phyloP scores from a whole-genome alignment of 2,888 invertebrate species.

The Zootermopsis nevadensis region DNA sequence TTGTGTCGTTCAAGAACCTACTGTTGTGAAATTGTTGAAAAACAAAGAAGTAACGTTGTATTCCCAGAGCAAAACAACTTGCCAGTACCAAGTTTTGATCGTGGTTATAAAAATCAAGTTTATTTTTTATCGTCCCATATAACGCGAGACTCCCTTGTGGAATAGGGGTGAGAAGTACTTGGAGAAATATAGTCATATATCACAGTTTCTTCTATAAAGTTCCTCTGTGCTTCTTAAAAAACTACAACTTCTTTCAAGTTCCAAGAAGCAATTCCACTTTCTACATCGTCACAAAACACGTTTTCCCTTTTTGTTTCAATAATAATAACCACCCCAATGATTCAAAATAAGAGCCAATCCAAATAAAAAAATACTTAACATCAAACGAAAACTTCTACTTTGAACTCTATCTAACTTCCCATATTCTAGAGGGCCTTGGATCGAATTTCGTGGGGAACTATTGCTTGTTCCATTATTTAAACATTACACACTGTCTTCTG shows the following conservation, averaged over 20 bases:
- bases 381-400: neutral
- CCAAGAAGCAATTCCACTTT: neutral
- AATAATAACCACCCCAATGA: neutral
- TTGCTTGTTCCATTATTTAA: too few relatives aligned
- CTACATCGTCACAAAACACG: neutral
- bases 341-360: neutral
- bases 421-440: too few relatives aligned
- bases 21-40: neutral
- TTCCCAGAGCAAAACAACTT: neutral
- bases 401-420: too few relatives aligned
- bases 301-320: neutral
- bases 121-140: neutral
- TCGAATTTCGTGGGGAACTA: too few relatives aligned
- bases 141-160: neutral
- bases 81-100: neutral
- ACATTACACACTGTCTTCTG: too few relatives aligned
- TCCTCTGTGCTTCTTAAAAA: neutral
- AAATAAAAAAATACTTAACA: neutral
- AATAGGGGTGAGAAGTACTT: neutral
- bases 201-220: neutral
- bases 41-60: neutral
- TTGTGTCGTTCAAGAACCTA: too few relatives aligned
- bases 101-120: neutral
- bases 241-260: neutral
- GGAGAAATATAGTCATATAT: neutral